Base-by-base conservation (phyloP, 2,113 vertebrate genomes). In the Zingel zingel region DNA sequence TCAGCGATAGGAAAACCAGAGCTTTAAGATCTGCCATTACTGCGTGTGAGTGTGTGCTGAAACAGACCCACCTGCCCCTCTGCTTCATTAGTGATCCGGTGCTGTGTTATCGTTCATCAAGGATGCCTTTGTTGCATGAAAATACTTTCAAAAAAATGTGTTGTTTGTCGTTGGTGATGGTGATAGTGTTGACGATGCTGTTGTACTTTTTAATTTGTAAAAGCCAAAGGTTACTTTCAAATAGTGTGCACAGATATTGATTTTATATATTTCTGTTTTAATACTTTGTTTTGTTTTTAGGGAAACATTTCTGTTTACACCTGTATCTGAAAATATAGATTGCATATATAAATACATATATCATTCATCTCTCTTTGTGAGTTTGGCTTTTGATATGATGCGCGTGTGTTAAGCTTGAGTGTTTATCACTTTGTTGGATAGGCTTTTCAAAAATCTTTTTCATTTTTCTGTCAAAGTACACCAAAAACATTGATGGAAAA, bases 41-140 rank as follows among this genome's bases (percentile, higher is more conserved):
- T 57, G 27, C 72, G 70, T 50, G 62, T 71, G 70, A 27, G 13
- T 83, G 62, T 82, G 75, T 15, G 64, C 30, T 33, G 30, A 33
- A 33, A 33, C 48, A 43, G 74, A 82, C 88, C 83, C 51, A 67
- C 65, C 80, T 79, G 84, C 84, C 78, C 57, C 70, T 90, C 74
- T 68, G 75, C 77, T 65, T 88, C 63, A 70, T 91, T 76, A 51
- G 84, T 87, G 68, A 92, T 88, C 78, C 14, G 53, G 80, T 92
- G 83, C 72, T 27, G 61, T 84, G 78, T 86, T 82, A 56, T 89
- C 66, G 63, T 86, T 91, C 78, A 86, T 94, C 92, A 90, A 92
- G 85, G 92, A 85, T 91, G 91, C 93, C 93, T 96, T 94, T 93
- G 92, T 94, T 95, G 95, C 95, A 95, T 96, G 95, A 88, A 93